Evolutionary conservation across 2,888 invertebrate species (phyloP), one percentile per base, ranked within the genome.

Genomic region (Choreutis nemorana): DNA sequence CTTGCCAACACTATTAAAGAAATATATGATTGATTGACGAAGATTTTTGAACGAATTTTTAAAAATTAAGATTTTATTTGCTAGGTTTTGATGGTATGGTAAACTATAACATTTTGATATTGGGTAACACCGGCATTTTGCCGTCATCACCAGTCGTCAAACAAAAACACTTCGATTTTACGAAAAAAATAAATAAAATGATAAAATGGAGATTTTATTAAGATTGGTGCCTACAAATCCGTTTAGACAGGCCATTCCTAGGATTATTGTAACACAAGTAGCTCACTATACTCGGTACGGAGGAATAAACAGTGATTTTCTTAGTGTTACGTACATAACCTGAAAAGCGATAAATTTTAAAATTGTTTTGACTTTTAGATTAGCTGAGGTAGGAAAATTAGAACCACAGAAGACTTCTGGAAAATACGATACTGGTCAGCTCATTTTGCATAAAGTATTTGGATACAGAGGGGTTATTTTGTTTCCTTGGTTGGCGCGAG

Each of bases 391-490:
- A 40, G 97, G 97, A 9, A 89, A 91, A 57, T 79, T 97, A 47
- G 93, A 95, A 70, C 72, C 86, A 18, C 93, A 94, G 20, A 95
- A 94, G 79, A 63, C 87, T 31, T 84, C 90, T 40, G 93, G 93
- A 23, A 93, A 94, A 77, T 97, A 97, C 79, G 93, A 94, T 51
- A 95, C 97, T 3, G 97, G 97, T 6, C 97, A 97, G 72, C 78
- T 97, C 36, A 97, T 99, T 65, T 80, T 99, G 29, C 99, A 99
- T 61, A 87, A 93, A 51, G 91, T 98, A 10, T 99, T 99, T 67
- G 97, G 97, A 9, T 99, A 99, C 63, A 83, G 98, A 45, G 98
- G 98, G 3, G 95, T 99, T 8, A 89, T 98, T 33, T 80, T 99
- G 28, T 98, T 98, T 62, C 97, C 98, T 1, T 98, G 98, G 97